Evolutionary conservation across 1,140 invertebrate genomes (phyloP).

Genomic region (Sarcophaga peregrina): DNA sequence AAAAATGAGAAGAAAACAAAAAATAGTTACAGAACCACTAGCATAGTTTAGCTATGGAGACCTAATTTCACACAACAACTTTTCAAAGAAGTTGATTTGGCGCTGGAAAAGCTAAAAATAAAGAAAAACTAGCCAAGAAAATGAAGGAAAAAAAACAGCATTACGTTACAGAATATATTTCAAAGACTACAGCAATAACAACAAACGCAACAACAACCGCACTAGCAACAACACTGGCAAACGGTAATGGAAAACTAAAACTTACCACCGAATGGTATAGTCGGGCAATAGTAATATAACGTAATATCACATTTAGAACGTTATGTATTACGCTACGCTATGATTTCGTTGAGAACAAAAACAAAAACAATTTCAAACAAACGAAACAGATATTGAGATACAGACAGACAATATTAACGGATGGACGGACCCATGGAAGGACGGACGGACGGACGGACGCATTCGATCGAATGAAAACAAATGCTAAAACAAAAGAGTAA

Average conservation of each 20-base stretch:
- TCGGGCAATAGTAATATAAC: slow-evolving; percentile 23
- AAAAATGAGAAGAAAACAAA: background rate
- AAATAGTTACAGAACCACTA: slow-evolving; percentile 39
- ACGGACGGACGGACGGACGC: too few relatives aligned
- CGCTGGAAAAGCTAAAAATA: slow-evolving; percentile 13
- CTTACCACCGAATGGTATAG: background rate
- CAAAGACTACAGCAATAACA: background rate
- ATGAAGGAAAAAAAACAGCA: background rate
- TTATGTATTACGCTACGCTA: slow-evolving; percentile 40
- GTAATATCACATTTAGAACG: slow-evolving; percentile 40
- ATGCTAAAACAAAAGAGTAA: slow-evolving; percentile 2
- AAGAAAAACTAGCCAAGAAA: slow-evolving; percentile 2
- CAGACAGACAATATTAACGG: background rate
- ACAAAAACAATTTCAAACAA: background rate
- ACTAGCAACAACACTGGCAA: background rate
- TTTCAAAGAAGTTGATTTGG: slow-evolving; percentile 36
- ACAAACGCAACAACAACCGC: background rate
- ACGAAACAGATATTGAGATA: background rate
- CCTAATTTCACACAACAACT: slow-evolving; percentile 39
- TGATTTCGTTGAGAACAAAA: background rate
- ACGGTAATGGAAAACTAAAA: slow-evolving; percentile 8
- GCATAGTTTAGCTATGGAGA: slow-evolving; percentile 40
- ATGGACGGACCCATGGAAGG: too few relatives aligned
- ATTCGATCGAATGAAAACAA: background rate
- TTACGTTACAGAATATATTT: slow-evolving; percentile 12